Base-by-base conservation (phyloP, 2,113 vertebrate genomes). In the Syngnathus typhle region DNA sequence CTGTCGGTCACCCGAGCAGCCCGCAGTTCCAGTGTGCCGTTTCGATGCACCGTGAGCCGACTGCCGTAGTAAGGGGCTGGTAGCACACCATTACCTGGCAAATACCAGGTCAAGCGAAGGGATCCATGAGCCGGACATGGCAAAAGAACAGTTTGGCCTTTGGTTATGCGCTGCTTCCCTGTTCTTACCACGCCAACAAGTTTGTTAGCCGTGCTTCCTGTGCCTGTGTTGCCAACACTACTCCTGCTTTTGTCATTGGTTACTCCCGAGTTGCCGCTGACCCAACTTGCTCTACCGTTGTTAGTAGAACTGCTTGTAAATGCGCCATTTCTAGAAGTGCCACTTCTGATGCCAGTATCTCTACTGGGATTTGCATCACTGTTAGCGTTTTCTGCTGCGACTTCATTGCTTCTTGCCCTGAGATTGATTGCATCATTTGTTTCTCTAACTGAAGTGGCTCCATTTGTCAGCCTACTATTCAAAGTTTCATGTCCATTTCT, bases 61-160 rank as follows among this genome's bases (percentile, higher is more conserved):
- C 86, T 93, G 11, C 95, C 94, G 0, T 93, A 92, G 82, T 96
- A 95, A 0, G 96, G 96, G 16, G 95, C 93, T 0, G 95, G 93
- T 37, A 99, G 83, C 5, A 95, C 84, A 0, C 95, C 92, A 4
- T 95, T 94, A 65, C 93, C 93, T 0, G 95, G 94, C 19, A 98
- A 89, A 19, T 94, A 89, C 96, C 96, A 99, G 21, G 93, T 47
- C 36, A 96, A 93, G 10, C 86, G 21, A 8, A 93, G 94, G 46
- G 91, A 77, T 4, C 94, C 95, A 52, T 92, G 90, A 1, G 93
- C 91, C 6, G 80, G 86, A 76, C 96, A 98, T 51, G 94, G 90
- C 10, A 98, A 85, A 46, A 93, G 77, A 37, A 94, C 90, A 0
- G 82, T 90, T 32, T 90, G 91, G 7, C 94, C 94, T 36, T 76